Evolutionary conservation across 2,888 invertebrate genomes (phyloP), one percentile per base, ranked within the genome.

Genomic region (Monoplex corrugatus): DNA sequence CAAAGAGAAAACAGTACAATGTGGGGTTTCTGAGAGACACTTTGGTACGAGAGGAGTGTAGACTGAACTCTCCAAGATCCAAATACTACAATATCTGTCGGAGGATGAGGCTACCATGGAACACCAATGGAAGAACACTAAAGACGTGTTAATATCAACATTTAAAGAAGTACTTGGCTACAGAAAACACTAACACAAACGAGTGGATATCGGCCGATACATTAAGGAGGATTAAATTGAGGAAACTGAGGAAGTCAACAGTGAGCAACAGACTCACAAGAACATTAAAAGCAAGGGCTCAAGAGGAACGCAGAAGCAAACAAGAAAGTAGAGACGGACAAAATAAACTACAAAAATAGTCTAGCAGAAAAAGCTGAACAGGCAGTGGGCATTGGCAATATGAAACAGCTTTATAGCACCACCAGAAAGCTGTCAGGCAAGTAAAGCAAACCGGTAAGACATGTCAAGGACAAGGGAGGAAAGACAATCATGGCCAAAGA

Each of bases 301-400:
- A 50, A 50, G 50, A 50, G 16, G 50, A n/a, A 50, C 16, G 50
- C 50, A 8, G 50, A 50, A 50, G 50, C 50, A 13, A 50, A 16
- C 50, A 50, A 13, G 50, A 16, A 50, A 16, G 16, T 50, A 16
- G 16, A 50, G 50, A 50, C 10, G 16, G 16, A 16, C 50, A 16
- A 16, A 16, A 50, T 8, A 75, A 75, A 68, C 2, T 68, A 38
- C 16, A 40, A 84, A 38, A 8, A 75, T 28, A 75, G 45, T n/a
- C 50, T n/a, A 16, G 82, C 88, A 23, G 83, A 83, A 6, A 57
- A 88, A 44, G 50, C 86, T 68, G 75, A 89, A 40, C 40, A 50
- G n/a, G 57, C 50, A 63, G 44, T 16, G 38, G 68, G 57, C 35
- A 57, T 38, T 63, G 57, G 89, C 28, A 75, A 75, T 28, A 8